These are phyloP conservation scores for Charanyca ferruginea DNA, from an alignment of 2,888 invertebrate species.

Conservation along the genomic window DNA sequence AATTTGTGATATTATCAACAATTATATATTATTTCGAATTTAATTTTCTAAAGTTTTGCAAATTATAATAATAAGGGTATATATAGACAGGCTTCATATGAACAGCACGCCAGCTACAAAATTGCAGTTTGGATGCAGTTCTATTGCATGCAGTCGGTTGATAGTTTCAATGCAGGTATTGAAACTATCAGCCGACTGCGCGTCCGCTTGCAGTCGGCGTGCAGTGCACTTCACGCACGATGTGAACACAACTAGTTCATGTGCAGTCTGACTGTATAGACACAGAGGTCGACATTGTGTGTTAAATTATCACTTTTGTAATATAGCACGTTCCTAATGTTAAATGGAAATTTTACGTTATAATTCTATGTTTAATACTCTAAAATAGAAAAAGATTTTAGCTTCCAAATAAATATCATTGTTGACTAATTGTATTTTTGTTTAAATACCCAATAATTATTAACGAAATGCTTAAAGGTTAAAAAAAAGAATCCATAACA, in stretches of 20 bases:
- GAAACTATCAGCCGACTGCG: too few species aligned
- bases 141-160: too few species aligned
- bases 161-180: too few species aligned
- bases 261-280: background rate
- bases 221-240: background rate
- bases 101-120: background rate
- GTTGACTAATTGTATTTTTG: constrained; percentile 80
- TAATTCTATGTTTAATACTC: constrained; percentile 80
- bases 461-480: background rate
- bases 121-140: background rate
- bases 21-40: constrained; percentile 63
- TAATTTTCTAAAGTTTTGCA: constrained; percentile 60
- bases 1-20: constrained; percentile 67
- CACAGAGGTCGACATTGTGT: constrained; percentile 60
- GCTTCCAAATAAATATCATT: constrained; percentile 89
- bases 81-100: background rate
- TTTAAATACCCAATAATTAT: constrained; percentile 3
- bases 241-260: background rate
- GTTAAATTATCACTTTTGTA: constrained; percentile 66
- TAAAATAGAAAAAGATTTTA: constrained; percentile 80
- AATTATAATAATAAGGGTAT: constrained; percentile 27
- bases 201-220: too few species aligned
- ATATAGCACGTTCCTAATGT: constrained; percentile 78
- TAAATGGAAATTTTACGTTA: constrained; percentile 80
- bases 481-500: constrained; percentile 71